Evolutionary conservation across 2,888 invertebrate species (phyloP).

Genomic region (Drosophila tripunctata): DNA sequence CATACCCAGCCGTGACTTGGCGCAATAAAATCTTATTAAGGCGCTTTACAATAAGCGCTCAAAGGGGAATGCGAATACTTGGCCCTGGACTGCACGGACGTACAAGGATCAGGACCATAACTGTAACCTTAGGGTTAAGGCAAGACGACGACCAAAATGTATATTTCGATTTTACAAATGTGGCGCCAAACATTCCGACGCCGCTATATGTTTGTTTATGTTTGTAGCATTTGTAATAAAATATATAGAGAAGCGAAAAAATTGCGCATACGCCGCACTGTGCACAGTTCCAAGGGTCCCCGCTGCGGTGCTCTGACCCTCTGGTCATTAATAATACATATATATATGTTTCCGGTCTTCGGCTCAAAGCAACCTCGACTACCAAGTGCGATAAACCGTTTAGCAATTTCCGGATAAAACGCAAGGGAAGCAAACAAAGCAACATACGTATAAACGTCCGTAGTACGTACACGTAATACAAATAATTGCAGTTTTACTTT

Average conservation of each 20-base stretch:
- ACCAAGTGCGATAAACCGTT: conserved; percentile 77
- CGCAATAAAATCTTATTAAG: conserved; percentile 81
- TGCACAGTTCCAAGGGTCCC: conserved; percentile 15
- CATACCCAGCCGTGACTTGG: conserved; percentile 62
- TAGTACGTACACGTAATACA: conserved; percentile 28
- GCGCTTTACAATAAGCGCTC: conserved; percentile 66
- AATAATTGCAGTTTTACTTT: conserved; percentile 37
- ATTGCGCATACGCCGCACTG: conserved; percentile 73
- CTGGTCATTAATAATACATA: conserved; percentile 67
- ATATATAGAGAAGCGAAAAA: conserved; percentile 55
- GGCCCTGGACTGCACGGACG: background rate
- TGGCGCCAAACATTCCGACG: conserved; percentile 27
- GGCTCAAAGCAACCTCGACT: conserved; percentile 22
- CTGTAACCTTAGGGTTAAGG: conserved; percentile 21
- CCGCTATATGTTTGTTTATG: conserved; percentile 38
- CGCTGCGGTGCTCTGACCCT: conserved; percentile 25
- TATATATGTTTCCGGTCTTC: conserved; percentile 57
- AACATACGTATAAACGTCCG: conserved; percentile 41
- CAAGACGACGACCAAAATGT: conserved; percentile 12
- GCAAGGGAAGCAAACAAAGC: conserved; percentile 3
- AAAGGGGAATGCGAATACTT: conserved; percentile 43
- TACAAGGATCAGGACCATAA: conserved; percentile 15
- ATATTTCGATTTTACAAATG: conserved; percentile 46
- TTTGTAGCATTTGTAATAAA: conserved; percentile 61
- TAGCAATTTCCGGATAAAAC: conserved; percentile 65